These are phyloP conservation scores for Crocodylus rhombifer DNA, from an alignment of 2,797 vertebrate genomes.

Conservation along the genomic window DNA sequence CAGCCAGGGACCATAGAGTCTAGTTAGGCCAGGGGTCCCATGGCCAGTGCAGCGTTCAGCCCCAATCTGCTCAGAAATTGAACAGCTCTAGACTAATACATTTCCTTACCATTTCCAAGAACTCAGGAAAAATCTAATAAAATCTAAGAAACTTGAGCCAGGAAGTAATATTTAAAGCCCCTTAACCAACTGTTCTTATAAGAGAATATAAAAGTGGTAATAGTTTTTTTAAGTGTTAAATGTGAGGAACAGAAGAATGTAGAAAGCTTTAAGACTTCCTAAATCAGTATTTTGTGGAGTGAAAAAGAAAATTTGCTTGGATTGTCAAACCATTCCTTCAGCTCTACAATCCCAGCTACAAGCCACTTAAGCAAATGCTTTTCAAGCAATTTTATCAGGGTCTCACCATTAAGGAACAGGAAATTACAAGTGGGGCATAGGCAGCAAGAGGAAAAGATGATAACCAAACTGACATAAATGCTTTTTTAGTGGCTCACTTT, in stretches of 20 bases:
- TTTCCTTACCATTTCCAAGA: too few relatives aligned
- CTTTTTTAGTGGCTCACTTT: background rate
- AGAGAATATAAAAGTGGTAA: background rate
- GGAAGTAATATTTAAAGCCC: background rate
- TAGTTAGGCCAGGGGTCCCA: too few relatives aligned
- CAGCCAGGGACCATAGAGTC: too few relatives aligned
- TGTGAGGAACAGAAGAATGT: background rate
- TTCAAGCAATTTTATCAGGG: background rate
- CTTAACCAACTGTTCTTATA: background rate
- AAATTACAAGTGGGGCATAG: background rate
- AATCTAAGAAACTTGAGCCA: background rate
- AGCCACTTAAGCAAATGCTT: background rate
- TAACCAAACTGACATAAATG: background rate
- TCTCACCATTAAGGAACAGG: background rate
- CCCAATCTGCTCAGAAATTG: too few relatives aligned
- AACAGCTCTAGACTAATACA: too few relatives aligned
- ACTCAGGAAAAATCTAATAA: too few relatives aligned
- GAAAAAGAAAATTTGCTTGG: background rate
- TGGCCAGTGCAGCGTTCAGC: too few relatives aligned
- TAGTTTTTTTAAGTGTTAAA: constrained; percentile 5
- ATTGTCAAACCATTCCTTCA: background rate
- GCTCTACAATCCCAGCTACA: background rate
- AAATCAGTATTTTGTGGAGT: background rate
- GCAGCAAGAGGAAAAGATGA: background rate
- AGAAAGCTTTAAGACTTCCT: background rate